A percentile compares a stretch with the other conserved stretches of the same genome.
phyloP scores from a whole-genome alignment of 1,140 invertebrate species.

The Thrips palmi region DNA sequence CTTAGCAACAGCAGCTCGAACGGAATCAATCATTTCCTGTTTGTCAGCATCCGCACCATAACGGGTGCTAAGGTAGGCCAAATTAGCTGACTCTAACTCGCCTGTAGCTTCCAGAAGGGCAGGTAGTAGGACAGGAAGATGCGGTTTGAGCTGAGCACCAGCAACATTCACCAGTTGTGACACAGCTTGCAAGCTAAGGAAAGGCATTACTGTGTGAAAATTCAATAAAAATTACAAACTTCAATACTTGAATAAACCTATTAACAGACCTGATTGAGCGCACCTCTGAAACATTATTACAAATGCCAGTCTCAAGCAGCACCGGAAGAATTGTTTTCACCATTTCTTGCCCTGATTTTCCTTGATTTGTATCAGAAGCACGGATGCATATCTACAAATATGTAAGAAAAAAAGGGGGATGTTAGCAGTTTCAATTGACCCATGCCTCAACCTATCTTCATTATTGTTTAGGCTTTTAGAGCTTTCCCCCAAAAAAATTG shows the following conservation, averaged over 20 bases:
- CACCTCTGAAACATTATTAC: conserved; percentile 58
- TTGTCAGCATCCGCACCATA: conserved; percentile 40
- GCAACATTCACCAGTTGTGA: conserved; percentile 65
- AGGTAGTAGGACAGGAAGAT: conserved; percentile 60
- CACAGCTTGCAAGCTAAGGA: conserved; percentile 55
- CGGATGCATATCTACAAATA: conserved; percentile 47
- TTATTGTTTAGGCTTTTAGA: too few relatives aligned
- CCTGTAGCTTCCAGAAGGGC: conserved; percentile 68
- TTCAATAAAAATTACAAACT: too few relatives aligned
- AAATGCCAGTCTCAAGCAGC: conserved; percentile 59
- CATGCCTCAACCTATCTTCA: too few relatives aligned
- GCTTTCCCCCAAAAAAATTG: too few relatives aligned
- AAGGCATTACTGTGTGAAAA: too few relatives aligned
- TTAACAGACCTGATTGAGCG: conserved; percentile 41
- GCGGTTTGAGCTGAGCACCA: conserved; percentile 55
- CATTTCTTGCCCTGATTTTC: conserved; percentile 59
- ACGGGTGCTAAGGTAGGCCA: conserved; percentile 61
- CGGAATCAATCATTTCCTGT: conserved; percentile 55
- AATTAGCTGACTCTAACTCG: conserved; percentile 57
- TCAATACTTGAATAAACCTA: conserved; percentile 8
- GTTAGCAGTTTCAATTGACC: too few relatives aligned
- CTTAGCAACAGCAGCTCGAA: conserved; percentile 55
- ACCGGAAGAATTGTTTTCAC: conserved; percentile 59
- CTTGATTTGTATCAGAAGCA: conserved; percentile 52
- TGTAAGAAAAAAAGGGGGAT: too few relatives aligned